These are phyloP conservation scores for Brachycybe producta DNA, from an alignment of 2,888 invertebrate genomes.

Conservation along the genomic window DNA sequence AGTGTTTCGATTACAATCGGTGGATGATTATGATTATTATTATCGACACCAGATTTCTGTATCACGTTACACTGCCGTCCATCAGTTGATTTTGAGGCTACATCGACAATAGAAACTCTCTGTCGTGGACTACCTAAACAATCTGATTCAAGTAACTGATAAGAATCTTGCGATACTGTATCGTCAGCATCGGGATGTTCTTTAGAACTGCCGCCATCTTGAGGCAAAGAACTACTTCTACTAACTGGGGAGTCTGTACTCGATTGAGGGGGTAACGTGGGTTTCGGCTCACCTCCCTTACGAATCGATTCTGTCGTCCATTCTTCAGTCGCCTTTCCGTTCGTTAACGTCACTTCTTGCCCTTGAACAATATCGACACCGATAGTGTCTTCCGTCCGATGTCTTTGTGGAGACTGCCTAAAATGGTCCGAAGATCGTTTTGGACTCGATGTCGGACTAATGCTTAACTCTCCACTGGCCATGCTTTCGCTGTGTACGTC, in stretches of 20 bases:
- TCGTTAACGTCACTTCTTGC: background rate
- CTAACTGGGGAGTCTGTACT: conserved; percentile 16
- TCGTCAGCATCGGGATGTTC: conserved; percentile 30
- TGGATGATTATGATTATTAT: too few species aligned
- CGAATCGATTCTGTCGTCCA: conserved; percentile 25
- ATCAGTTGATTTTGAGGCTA: too few species aligned
- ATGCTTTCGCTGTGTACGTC: conserved; percentile 8
- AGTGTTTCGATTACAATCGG: too few species aligned
- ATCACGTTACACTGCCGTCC: too few species aligned
- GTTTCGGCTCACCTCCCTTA: conserved; percentile 2
- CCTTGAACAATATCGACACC: too few species aligned
- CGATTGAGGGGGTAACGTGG: background rate
- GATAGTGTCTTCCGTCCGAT: background rate
- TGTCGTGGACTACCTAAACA: conserved; percentile 4
- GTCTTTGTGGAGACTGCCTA: background rate
- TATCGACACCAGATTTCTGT: too few species aligned
- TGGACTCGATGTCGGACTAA: conserved; percentile 7
- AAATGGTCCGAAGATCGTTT: background rate
- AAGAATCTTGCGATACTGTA: conserved; percentile 26
- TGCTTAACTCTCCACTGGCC: conserved; percentile 8
- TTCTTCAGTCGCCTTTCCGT: too few species aligned
- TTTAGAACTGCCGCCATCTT: conserved; percentile 27
- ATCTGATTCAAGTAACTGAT: conserved; percentile 22
- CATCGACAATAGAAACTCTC: background rate
- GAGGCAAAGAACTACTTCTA: conserved; percentile 22